A percentile compares a stretch with the other conserved stretches of the same genome.
phyloP scores from a whole-genome alignment of 2,797 vertebrate genomes.

The Microctenopoma steveboyesi region DNA sequence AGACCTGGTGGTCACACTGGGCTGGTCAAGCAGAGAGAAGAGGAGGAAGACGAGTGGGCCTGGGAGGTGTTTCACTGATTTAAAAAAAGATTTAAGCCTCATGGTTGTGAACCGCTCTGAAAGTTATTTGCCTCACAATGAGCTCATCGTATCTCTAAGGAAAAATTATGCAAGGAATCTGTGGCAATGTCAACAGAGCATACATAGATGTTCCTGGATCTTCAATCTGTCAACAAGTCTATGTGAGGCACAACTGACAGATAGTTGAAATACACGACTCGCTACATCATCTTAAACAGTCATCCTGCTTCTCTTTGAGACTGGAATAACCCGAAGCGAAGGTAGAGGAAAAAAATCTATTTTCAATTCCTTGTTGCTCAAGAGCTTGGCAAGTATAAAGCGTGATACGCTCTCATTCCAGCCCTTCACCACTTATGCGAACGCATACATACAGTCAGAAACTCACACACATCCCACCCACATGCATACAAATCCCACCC shows the following conservation, averaged over 20 bases:
- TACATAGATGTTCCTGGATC: neutral
- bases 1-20: conserved; percentile 60
- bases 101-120: neutral
- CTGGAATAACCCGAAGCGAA: conserved; percentile 59
- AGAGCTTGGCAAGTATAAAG: conserved; percentile 54
- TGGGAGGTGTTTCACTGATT: conserved; percentile 28
- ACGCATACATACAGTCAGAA: conserved; percentile 46
- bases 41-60: conserved; percentile 38
- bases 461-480: conserved; percentile 62
- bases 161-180: conserved; percentile 1
- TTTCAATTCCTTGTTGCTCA: conserved; percentile 54
- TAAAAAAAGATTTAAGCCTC: conserved; percentile 5
- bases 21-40: conserved; percentile 67
- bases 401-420: conserved; percentile 47
- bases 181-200: neutral
- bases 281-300: conserved; percentile 36
- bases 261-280: conserved; percentile 4
- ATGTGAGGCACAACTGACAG: neutral
- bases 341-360: conserved; percentile 7
- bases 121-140: conserved; percentile 14
- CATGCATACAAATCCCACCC: conserved; percentile 65
- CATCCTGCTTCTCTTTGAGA: conserved; percentile 13
- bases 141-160: neutral
- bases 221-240: conserved; percentile 29
- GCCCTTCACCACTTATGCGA: conserved; percentile 36